Evolutionary conservation across 1,140 invertebrate species (phyloP).

Genomic region (Pseudobourletiella spinata): DNA sequence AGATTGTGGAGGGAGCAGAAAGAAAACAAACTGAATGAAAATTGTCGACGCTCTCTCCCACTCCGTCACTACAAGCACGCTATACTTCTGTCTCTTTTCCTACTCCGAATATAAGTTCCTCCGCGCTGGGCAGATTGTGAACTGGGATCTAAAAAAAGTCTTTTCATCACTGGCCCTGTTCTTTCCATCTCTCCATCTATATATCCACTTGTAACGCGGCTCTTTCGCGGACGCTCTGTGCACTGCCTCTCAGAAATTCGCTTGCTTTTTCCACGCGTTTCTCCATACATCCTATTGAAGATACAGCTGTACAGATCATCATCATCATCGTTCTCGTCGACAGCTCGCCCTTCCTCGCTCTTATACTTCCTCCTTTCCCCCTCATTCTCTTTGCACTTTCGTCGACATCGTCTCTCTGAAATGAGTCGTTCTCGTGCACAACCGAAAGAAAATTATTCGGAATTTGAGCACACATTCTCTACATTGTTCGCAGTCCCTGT

Average conservation of each 20-base stretch:
- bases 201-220: too few relatives aligned
- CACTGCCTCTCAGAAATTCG: too few relatives aligned
- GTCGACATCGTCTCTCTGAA: too few relatives aligned
- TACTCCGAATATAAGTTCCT: too few relatives aligned
- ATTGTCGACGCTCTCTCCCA: neutral
- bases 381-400: too few relatives aligned
- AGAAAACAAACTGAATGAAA: conserved; percentile 19
- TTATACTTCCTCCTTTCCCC: conserved; percentile 1
- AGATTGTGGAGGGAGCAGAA: conserved; percentile 12
- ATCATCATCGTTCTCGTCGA: too few relatives aligned
- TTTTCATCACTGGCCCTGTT: conserved; percentile 11
- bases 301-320: too few relatives aligned
- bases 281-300: too few relatives aligned
- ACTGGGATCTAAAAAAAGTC: conserved; percentile 13
- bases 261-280: too few relatives aligned
- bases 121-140: conserved; percentile 4
- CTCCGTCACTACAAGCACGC: too few relatives aligned
- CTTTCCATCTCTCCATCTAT: neutral
- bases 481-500: conserved; percentile 18
- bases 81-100: neutral
- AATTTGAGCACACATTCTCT: conserved; percentile 13
- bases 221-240: neutral
- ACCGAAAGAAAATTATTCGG: conserved; percentile 22
- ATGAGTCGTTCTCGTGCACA: conserved; percentile 15
- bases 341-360: too few relatives aligned